phyloP scores from a whole-genome alignment of 2,888 invertebrate genomes.

The Aleiodes testaceus region DNA sequence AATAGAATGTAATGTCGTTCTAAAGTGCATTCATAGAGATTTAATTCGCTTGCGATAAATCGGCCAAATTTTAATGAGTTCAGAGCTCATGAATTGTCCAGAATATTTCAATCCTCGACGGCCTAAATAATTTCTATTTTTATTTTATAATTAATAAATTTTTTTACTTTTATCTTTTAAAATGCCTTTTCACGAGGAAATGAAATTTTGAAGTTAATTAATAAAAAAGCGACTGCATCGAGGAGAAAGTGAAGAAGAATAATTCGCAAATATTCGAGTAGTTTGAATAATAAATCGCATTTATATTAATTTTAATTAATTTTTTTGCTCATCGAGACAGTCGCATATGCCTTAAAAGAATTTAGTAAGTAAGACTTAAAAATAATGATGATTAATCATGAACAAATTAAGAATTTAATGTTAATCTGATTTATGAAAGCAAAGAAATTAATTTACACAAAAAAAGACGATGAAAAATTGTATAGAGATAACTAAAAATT shows the following conservation, averaged over 20 bases:
- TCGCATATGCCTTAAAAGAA: conserved; percentile 47
- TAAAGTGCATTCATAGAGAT: conserved; percentile 20
- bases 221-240: conserved; percentile 29
- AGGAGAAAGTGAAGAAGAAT: conserved; percentile 17
- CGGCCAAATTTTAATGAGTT: conserved; percentile 16
- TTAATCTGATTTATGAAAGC: conserved; percentile 36
- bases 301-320: not conserved
- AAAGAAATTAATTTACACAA: conserved; percentile 55
- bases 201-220: conserved; percentile 10
- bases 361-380: conserved; percentile 41
- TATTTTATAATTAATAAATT: not conserved
- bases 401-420: too few relatives aligned
- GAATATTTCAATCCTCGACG: not conserved
- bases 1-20: conserved; percentile 4
- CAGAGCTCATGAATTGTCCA: not conserved
- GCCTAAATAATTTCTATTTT: not conserved
- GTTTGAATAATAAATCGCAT: conserved; percentile 1
- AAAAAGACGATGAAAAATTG: conserved; percentile 59
- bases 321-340: conserved; percentile 41
- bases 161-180: not conserved
- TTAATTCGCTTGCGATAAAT: conserved; percentile 24
- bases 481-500: conserved; percentile 66
- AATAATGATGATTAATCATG: conserved; percentile 21
- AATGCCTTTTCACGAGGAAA: conserved; percentile 1
- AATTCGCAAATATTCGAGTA: not conserved